These are phyloP conservation scores for Pyrgus malvae DNA, from an alignment of 2,888 invertebrate species.

Conservation along the genomic window DNA sequence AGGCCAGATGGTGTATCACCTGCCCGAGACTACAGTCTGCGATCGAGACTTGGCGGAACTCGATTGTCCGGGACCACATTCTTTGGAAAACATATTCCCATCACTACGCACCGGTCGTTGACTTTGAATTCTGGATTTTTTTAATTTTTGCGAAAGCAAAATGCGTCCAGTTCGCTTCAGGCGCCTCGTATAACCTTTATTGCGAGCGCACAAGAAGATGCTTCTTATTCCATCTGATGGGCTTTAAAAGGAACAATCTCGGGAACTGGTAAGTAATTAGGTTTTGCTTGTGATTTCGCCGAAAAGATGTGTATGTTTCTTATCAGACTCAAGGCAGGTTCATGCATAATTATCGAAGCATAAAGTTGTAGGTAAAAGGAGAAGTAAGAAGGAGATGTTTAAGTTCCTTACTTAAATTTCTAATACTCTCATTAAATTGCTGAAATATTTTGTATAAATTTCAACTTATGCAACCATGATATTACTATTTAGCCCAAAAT, in stretches of 20 bases:
- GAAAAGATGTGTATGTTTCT: conserved; percentile 1
- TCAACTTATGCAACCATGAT: too few relatives aligned
- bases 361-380: too few relatives aligned
- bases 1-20: conserved; percentile 70
- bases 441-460: too few relatives aligned
- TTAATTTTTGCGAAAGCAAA: conserved; percentile 34
- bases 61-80: conserved; percentile 61
- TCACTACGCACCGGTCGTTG: conserved; percentile 59
- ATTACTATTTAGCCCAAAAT: too few relatives aligned
- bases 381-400: too few relatives aligned
- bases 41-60: conserved; percentile 52
- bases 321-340: conserved; percentile 5
- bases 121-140: conserved; percentile 46
- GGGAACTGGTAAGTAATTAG: conserved; percentile 13
- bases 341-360: conserved; percentile 6
- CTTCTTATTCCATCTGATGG: conserved; percentile 3
- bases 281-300: conserved; percentile 13
- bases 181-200: conserved; percentile 17
- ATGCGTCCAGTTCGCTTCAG: conserved; percentile 10
- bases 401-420: too few relatives aligned
- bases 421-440: too few relatives aligned
- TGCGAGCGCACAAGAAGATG: conserved; percentile 10
- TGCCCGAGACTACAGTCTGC: conserved; percentile 43
- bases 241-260: conserved; percentile 2
- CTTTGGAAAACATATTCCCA: conserved; percentile 42